Evolutionary conservation across 53 echinoderm and acorn worm species (phyloP).

Genomic region (Stichopus horrens): DNA sequence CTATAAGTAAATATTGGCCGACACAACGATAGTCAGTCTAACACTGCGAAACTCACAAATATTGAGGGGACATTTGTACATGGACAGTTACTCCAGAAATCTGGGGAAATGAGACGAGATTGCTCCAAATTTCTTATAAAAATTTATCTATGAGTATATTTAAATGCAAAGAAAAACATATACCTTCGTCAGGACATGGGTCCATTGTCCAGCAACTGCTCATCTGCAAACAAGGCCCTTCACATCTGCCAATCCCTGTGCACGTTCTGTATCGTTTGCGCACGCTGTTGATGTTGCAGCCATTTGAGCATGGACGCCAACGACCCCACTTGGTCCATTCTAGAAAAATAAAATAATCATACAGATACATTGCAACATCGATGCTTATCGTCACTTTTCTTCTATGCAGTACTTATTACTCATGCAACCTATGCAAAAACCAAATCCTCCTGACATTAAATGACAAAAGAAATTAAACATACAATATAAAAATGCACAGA

Average conservation of each 20-base stretch:
- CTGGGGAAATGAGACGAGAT: too few relatives aligned
- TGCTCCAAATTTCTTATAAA: too few relatives aligned
- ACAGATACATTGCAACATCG: neutral
- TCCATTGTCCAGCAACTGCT: neutral
- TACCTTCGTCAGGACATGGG: neutral
- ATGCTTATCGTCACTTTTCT: neutral
- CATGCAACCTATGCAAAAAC: too few relatives aligned
- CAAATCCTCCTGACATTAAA: neutral
- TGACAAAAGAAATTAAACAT: neutral
- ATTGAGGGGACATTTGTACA: too few relatives aligned
- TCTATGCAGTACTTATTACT: neutral
- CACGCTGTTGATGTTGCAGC: neutral
- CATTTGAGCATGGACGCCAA: neutral
- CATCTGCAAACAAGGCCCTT: neutral
- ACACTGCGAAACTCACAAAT: too few relatives aligned
- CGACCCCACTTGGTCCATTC: neutral
- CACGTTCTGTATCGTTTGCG: neutral
- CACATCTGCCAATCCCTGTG: neutral
- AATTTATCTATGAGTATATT: too few relatives aligned
- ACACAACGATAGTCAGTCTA: too few relatives aligned
- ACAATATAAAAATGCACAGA: neutral
- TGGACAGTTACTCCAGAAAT: too few relatives aligned
- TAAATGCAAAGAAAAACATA: too few relatives aligned
- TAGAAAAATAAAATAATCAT: neutral
- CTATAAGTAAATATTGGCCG: too few relatives aligned